phyloP scores from a whole-genome alignment of 2,888 invertebrate genomes.

The Dolichopus griseipennis region DNA sequence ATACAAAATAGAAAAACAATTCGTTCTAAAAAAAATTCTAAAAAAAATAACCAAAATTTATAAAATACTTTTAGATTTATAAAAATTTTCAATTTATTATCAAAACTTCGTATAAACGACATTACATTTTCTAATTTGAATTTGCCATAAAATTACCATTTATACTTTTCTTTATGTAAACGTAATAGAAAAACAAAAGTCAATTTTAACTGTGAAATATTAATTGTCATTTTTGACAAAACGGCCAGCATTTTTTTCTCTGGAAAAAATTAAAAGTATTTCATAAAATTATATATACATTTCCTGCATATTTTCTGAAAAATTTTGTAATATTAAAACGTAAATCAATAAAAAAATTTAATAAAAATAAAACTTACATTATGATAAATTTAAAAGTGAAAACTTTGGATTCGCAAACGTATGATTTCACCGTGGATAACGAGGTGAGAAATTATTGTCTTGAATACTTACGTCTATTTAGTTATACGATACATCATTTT shows the following conservation, averaged over 20 bases:
- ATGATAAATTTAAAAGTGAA: constrained; percentile 75
- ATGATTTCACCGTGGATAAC: constrained; percentile 70
- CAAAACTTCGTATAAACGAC: no score
- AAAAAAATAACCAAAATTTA: no score
- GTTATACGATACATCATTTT: neutral
- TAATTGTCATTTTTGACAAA: neutral
- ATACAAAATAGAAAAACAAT: no score
- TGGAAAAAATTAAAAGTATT: neutral
- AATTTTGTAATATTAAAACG: neutral
- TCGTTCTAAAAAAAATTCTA: no score
- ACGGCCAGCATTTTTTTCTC: constrained; percentile 6
- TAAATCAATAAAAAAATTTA: constrained; percentile 8
- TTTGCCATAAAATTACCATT: no score
- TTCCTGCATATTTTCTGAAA: neutral
- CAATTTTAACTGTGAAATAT: neutral
- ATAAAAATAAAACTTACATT: constrained; percentile 29
- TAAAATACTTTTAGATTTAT: no score
- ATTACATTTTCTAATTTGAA: no score
- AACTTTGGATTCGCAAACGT: constrained; percentile 81
- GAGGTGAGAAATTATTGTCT: constrained; percentile 56
- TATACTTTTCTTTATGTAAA: no score
- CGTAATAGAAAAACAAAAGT: no score
- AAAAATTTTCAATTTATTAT: no score
- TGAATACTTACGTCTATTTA: neutral
- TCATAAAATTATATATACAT: neutral